phyloP scores from a whole-genome alignment of 2,888 invertebrate genomes.

The Drosophila barbarae region DNA sequence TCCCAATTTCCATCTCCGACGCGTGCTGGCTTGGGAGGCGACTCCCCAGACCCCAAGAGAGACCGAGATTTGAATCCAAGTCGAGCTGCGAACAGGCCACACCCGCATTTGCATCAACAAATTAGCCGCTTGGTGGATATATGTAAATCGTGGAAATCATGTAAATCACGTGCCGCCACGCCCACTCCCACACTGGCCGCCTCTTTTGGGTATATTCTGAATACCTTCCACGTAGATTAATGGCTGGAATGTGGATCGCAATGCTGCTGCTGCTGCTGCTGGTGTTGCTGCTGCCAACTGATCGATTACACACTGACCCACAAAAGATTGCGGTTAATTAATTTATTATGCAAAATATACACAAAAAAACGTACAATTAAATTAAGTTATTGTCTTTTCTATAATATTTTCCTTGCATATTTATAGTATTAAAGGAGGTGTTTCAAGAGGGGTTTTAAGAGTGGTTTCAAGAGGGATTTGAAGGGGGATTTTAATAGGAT shows the following conservation, averaged over 20 bases:
- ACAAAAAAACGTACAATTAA: background rate
- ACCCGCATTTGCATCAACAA: conserved; percentile 47
- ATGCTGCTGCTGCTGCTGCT: conserved; percentile 3
- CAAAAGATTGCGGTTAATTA: background rate
- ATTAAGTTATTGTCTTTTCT: background rate
- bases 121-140: conserved; percentile 41
- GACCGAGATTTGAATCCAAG: background rate
- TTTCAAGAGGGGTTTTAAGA: background rate
- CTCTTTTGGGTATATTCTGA: background rate
- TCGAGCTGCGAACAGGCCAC: conserved; percentile 35
- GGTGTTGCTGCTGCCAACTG: background rate
- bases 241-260: conserved; percentile 24
- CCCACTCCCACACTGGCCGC: background rate
- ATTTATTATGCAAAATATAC: background rate
- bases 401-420: background rate
- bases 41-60: background rate
- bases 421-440: background rate
- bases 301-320: conserved; percentile 12
- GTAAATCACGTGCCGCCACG: conserved; percentile 30
- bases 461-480: background rate
- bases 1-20: conserved; percentile 10
- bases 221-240: conserved; percentile 18
- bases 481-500: no score
- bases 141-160: conserved; percentile 46
- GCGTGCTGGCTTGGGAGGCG: conserved; percentile 3